Conservation (phyloP, 1,140 invertebrate genomes). For the Neodiprion pinetum region DNA sequence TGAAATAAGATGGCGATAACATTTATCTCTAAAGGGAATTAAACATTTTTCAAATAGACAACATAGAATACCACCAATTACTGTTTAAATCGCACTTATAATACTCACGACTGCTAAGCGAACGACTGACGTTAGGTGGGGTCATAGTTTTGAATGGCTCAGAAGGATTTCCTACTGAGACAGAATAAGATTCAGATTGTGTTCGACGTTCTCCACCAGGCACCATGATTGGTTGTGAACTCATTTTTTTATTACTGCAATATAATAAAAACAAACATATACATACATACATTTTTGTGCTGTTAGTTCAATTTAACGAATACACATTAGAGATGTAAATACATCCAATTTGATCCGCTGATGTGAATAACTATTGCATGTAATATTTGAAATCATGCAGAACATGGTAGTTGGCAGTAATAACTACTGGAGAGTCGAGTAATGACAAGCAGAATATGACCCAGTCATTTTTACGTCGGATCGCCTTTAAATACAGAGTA, state of each 20-base stretch:
- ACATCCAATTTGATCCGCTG: no score
- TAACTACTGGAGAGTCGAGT: no score
- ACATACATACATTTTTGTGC: no score
- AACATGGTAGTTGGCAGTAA: no score
- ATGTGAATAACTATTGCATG: no score
- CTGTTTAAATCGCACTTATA: not conserved
- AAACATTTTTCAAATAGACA: not conserved
- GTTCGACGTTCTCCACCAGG: conserved; percentile 52
- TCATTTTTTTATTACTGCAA: conserved; percentile 40
- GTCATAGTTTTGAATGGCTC: conserved; percentile 54
- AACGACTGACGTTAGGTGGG: conserved; percentile 52
- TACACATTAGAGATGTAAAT: no score
- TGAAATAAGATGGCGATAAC: not conserved
- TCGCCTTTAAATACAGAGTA: no score
- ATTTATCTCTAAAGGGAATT: not conserved
- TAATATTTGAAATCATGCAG: no score
- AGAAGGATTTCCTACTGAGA: conserved; percentile 41
- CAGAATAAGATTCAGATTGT: conserved; percentile 48
- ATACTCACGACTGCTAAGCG: conserved; percentile 50
- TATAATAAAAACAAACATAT: conserved; percentile 1
- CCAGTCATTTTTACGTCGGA: no score
- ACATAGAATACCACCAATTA: not conserved
- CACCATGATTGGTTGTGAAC: conserved; percentile 56
- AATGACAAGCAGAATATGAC: no score
- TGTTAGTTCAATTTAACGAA: no score